Conservation (phyloP, 2,113 vertebrate species). For the Heptranchias perlo region DNA sequence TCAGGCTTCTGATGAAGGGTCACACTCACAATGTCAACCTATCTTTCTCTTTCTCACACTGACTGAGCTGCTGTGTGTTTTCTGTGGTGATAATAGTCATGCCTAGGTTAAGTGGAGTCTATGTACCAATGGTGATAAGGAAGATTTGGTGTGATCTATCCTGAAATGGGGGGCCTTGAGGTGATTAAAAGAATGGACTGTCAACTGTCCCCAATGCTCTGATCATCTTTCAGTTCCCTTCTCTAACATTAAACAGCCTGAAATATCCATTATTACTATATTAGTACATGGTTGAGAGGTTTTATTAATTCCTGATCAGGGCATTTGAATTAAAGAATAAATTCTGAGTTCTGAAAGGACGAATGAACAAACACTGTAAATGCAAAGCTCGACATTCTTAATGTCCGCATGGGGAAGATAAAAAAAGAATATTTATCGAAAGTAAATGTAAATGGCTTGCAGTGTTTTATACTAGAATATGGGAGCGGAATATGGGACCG, state of each 20-base stretch:
- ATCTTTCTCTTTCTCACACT: background rate
- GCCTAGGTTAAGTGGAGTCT: no score
- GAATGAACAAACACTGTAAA: background rate
- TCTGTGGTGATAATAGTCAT: background rate
- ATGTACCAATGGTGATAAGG: background rate
- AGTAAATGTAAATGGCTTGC: no score
- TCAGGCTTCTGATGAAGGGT: background rate
- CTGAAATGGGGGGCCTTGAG: background rate
- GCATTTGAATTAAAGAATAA: background rate
- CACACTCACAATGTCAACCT: background rate
- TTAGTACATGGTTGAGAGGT: background rate
- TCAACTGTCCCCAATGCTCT: background rate
- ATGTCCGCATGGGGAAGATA: background rate
- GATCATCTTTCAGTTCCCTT: background rate
- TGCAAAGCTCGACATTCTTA: background rate
- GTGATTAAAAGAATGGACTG: background rate
- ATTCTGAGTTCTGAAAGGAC: background rate
- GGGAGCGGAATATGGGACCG: background rate
- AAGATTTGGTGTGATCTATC: background rate
- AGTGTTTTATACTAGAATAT: no score
- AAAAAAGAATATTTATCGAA: background rate
- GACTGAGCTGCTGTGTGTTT: background rate
- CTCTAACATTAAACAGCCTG: background rate
- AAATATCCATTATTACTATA: background rate
- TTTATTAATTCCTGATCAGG: background rate